A percentile compares a stretch with the other conserved stretches of the same genome.
phyloP scores from a whole-genome alignment of 2,113 vertebrate genomes.

The Oncorhynchus nerka region DNA sequence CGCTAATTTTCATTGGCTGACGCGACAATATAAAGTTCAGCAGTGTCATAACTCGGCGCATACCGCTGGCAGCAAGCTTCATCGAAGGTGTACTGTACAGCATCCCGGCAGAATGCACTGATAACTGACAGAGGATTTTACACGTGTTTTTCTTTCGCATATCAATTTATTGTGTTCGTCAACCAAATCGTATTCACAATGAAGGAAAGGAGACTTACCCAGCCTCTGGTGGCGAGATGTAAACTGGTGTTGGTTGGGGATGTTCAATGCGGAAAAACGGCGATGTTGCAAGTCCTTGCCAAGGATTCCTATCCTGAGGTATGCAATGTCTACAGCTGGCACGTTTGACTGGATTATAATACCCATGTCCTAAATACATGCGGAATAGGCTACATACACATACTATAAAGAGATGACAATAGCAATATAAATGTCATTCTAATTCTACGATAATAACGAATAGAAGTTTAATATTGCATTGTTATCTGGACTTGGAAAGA shows the following conservation, averaged over 20 bases:
- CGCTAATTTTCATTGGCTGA: conserved; percentile 75
- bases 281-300: conserved; percentile 93
- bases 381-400: not conserved
- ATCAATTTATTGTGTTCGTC: not conserved
- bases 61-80: conserved; percentile 20
- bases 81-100: not conserved
- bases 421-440: too few relatives aligned
- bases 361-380: not conserved
- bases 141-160: not conserved
- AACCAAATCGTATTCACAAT: conserved; percentile 61
- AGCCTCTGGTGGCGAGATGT: conserved; percentile 84
- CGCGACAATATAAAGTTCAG: conserved; percentile 68
- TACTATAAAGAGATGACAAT: not conserved
- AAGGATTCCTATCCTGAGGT: conserved; percentile 98
- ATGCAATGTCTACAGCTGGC: conserved; percentile 41
- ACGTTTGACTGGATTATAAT: not conserved
- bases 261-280: conserved; percentile 95
- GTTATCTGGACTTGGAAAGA: not conserved
- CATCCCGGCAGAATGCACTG: not conserved
- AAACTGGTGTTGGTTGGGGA: conserved; percentile 93
- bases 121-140: conserved; percentile 19
- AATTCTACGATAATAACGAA: too few relatives aligned
- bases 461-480: too few relatives aligned
- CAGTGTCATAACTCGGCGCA: conserved; percentile 44
- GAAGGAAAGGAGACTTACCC: conserved; percentile 85